These are phyloP conservation scores for Andrena bucephala DNA, from an alignment of 2,888 invertebrate genomes.

Conservation along the genomic window DNA sequence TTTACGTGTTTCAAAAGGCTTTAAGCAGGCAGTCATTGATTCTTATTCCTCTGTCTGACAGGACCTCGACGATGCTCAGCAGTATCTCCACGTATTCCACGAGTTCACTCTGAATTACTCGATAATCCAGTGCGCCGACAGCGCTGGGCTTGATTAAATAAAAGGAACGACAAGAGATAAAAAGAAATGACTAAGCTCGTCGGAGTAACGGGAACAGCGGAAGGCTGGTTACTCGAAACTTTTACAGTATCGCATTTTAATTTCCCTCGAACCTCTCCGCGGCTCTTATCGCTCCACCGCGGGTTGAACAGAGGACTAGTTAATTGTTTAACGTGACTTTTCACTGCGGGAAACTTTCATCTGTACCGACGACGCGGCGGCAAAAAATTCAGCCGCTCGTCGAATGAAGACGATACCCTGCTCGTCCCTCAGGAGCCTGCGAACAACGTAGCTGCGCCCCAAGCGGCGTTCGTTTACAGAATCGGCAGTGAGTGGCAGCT, in stretches of 20 bases:
- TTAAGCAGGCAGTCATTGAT: not conserved
- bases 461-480: conserved; percentile 17
- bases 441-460: not conserved
- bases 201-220: not conserved
- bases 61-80: not conserved
- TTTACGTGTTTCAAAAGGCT: not conserved
- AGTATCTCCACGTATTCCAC: too few relatives aligned
- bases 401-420: not conserved
- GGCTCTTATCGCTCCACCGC: not conserved
- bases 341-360: not conserved
- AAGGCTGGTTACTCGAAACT: not conserved
- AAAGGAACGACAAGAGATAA: not conserved
- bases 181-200: not conserved
- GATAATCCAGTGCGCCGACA: too few relatives aligned
- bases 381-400: not conserved
- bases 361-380: too few relatives aligned
- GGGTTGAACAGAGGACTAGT: not conserved
- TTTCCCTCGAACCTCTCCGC: not conserved
- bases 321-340: conserved; percentile 16
- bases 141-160: too few relatives aligned
- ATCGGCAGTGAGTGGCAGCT: conserved; percentile 30
- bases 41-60: not conserved
- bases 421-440: not conserved
- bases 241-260: conserved; percentile 14
- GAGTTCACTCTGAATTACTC: too few relatives aligned